Percentiles rank a stretch among this genome's conserved stretches.
These are phyloP conservation scores for Acanthopagrus latus DNA, from an alignment of 2,797 vertebrate genomes.

Conservation along the genomic window DNA sequence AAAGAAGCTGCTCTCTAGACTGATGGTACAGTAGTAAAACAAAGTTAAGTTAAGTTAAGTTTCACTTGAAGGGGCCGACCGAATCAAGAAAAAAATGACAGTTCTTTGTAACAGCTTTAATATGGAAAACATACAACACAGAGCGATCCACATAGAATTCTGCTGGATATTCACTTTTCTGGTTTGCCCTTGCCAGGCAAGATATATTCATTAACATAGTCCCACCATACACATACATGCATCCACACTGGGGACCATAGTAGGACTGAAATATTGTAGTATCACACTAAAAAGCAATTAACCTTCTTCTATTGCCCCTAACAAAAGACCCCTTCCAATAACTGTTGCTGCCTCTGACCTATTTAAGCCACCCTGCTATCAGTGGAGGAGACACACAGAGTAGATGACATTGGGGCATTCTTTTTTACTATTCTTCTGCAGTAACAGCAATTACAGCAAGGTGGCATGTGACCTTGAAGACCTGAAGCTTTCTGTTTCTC, in stretches of 20 bases:
- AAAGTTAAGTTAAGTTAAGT: too few relatives aligned
- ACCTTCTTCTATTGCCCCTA: constrained; percentile 59
- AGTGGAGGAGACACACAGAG: constrained; percentile 57
- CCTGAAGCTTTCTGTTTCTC: constrained; percentile 48
- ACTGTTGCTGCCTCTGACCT: constrained; percentile 47
- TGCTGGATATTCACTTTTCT: constrained; percentile 11
- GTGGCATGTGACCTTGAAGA: constrained; percentile 60
- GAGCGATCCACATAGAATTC: constrained; percentile 5
- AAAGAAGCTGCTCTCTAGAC: too few relatives aligned
- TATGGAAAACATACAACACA: background rate
- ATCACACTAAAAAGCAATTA: constrained; percentile 71
- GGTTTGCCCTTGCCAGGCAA: constrained; percentile 38
- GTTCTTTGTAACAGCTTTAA: too few relatives aligned
- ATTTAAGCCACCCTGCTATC: constrained; percentile 51
- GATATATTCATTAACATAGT: constrained; percentile 28
- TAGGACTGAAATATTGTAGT: constrained; percentile 60
- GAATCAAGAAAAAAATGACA: too few relatives aligned
- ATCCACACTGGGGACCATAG: constrained; percentile 27
- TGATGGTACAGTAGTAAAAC: too few relatives aligned
- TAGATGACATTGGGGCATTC: constrained; percentile 60
- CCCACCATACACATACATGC: constrained; percentile 1
- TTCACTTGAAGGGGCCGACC: too few relatives aligned
- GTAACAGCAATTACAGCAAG: constrained; percentile 67
- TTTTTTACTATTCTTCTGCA: constrained; percentile 56
- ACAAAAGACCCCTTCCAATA: constrained; percentile 62